These are phyloP conservation scores for Lamellibrachia luymesi DNA, from an alignment of 1,140 invertebrate species.

Conservation along the genomic window DNA sequence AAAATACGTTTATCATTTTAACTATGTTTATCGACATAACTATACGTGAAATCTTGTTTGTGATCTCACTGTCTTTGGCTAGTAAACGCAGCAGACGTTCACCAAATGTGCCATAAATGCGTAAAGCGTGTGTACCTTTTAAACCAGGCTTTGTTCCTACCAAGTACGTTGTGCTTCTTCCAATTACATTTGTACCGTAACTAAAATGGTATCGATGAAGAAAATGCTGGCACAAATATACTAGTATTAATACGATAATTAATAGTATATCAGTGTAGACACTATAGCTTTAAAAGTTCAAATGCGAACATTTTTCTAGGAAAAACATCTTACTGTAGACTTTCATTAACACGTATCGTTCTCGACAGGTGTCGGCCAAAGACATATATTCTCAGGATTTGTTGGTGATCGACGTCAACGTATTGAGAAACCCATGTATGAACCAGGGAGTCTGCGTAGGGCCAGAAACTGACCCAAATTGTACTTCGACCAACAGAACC, in stretches of 20 bases:
- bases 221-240: background rate
- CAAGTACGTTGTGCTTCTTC: background rate
- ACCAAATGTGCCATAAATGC: no score
- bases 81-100: no score
- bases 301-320: background rate
- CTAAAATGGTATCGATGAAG: background rate
- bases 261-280: background rate
- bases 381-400: background rate
- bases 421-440: background rate
- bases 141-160: no score
- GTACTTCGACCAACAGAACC: slow-evolving; percentile 4
- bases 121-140: no score
- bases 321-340: background rate
- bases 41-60: background rate
- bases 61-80: background rate
- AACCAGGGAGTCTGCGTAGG: slow-evolving; percentile 6
- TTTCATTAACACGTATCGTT: background rate
- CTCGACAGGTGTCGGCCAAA: background rate
- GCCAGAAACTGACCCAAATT: background rate
- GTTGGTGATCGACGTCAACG: background rate
- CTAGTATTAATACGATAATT: background rate
- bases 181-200: background rate
- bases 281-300: background rate
- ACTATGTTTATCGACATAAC: background rate
- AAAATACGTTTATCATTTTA: background rate